Base-by-base conservation (phyloP, 2,888 invertebrate species). In the Pollenia labialis region DNA sequence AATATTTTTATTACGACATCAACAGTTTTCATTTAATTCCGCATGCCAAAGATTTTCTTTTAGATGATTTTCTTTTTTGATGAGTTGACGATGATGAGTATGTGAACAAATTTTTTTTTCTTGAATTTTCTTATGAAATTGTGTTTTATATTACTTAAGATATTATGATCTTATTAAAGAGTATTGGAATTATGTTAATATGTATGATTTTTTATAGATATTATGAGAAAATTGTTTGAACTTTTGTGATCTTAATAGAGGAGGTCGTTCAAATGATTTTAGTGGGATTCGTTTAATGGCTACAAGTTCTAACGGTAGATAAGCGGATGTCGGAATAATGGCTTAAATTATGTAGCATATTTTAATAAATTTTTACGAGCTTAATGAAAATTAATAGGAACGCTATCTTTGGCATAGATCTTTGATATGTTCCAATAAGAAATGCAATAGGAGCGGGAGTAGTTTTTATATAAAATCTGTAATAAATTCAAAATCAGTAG, bases 11-110 rank as follows among this genome's bases (percentile, higher is more conserved):
- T 82, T 82, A 82, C 69, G 40, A 62, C 50, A 60, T 68, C 18
- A 40, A 58, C 60, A 32, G 44, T 54, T 32, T 75, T 82, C 54
- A 44, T 77, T 58, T 50, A 74, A 68, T 84, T 84, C 84, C 84
- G 79, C 79, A 84, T 84, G 60, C 62, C 74, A 62, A 46, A 48
- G 54, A 52, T 77, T 84, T 72, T 42, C 40, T 60, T 69, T 60
- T 1, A 69, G 50, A 62, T 69, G 48, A 52, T 75, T 60, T 60
- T 69, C 10, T 32, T 75, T 76, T 42, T 48, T 44, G 42, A 44
- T 52, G 44, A 46, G 56, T 44, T 46, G 42, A 76, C 62, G 64
- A 48, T 58, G 58, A 40, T 71, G 44, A 42, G 56, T 69, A 14
- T 81, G 72, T 64, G 62, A 54, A 52, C 52, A 60, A 23, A 44